Evolutionary conservation across 2,113 vertebrate species (phyloP).

Genomic region (Thalassoma bifasciatum): DNA sequence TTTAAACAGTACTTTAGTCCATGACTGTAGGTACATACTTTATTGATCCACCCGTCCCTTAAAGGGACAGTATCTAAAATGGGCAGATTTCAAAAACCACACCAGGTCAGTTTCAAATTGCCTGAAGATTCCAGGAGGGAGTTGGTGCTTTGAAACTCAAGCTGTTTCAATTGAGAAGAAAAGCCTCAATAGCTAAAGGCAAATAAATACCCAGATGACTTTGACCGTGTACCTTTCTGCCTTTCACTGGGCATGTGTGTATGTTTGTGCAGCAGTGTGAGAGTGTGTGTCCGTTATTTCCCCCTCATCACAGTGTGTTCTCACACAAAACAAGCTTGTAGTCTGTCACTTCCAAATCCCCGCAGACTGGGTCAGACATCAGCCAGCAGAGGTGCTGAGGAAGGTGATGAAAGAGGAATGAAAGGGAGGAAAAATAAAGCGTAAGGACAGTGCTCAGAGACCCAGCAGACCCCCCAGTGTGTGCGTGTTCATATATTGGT

Average conservation of each 20-base stretch:
- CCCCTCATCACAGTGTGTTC: slow-evolving; percentile 24
- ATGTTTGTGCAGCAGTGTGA: background rate
- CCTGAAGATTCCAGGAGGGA: background rate
- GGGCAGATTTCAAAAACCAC: too few relatives aligned
- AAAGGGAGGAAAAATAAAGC: slow-evolving; percentile 45
- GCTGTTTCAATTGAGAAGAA: background rate
- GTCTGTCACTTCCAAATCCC: slow-evolving; percentile 55
- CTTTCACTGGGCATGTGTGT: background rate
- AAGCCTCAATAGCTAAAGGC: slow-evolving; percentile 1
- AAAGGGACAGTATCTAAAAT: too few relatives aligned
- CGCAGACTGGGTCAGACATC: slow-evolving; percentile 56
- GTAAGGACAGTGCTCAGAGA: slow-evolving; percentile 42
- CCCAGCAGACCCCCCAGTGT: slow-evolving; percentile 50
- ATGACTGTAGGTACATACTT: too few relatives aligned
- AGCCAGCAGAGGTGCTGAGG: slow-evolving; percentile 34
- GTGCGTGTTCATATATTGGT: slow-evolving; percentile 51
- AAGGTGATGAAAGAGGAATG: slow-evolving; percentile 56
- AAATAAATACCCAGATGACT: background rate
- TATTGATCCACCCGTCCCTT: too few relatives aligned
- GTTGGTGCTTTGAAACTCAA: background rate
- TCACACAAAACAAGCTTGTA: slow-evolving; percentile 57
- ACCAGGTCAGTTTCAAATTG: background rate
- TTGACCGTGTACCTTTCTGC: background rate
- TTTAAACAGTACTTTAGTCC: too few relatives aligned
- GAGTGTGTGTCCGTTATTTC: slow-evolving; percentile 16